Base-by-base conservation (phyloP, 2,113 vertebrate genomes). In the Actenoides lindsayi region DNA sequence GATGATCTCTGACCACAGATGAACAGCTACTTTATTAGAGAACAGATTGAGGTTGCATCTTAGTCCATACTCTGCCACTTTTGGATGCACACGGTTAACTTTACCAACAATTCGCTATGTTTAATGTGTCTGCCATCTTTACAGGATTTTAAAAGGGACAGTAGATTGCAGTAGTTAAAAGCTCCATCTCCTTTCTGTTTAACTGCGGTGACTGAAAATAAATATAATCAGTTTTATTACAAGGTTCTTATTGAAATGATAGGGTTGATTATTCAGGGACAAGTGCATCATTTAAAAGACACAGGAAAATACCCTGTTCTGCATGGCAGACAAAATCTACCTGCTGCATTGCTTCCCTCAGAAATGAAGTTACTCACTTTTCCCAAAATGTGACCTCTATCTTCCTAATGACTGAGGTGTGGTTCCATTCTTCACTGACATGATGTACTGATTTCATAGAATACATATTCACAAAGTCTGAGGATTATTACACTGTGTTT, bases 1-100 rank as follows among this genome's bases (percentile, higher is more conserved):
- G 97, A 97, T 57, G 96, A 98, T 98, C 98, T 97, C 97, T 97
- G 97, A 98, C 98, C 98, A 98, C 97, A 98, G 97, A 98, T 97
- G 96, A 98, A 97, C 98, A 98, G 98, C 97, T 98, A 96, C 97
- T 98, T 98, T 98, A 98, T 98, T 97, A 98, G 53, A 94, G 96
- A 20, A 91, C 90, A 96, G 93, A 97, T 67, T 96, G 97, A 98
- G 97, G 97, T 94, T 97, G 94, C 70, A 87, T 97, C 96, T 97
- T 67, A 83, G 95, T 97, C 94, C 90, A 93, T 94, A 92, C 91
- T 98, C 89, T 92, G 95, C 94, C 94, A 89, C 96, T 97, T 98
- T 71, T 96, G 69, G 95, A 96, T 96, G 84, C 96, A 96, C 96
- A 96, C 11, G 8, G 87, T 96, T 97, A 95, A 94, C 94, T 96